These are phyloP conservation scores for Phortica okadai DNA, from an alignment of 2,888 invertebrate genomes.

Conservation along the genomic window DNA sequence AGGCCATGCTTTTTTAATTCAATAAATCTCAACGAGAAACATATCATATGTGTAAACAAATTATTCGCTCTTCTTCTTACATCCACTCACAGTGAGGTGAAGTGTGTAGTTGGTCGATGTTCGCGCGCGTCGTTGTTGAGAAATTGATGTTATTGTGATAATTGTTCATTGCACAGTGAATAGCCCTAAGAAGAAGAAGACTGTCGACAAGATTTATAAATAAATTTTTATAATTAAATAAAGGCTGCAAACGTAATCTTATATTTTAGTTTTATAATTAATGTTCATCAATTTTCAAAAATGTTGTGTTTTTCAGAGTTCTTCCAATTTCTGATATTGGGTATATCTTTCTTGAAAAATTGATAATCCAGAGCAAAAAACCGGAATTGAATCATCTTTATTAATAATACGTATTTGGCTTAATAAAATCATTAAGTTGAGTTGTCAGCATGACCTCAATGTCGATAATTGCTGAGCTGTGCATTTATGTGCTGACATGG, in stretches of 20 bases:
- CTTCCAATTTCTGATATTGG: too few relatives aligned
- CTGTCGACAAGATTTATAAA: neutral
- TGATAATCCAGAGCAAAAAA: too few relatives aligned
- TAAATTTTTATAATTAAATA: too few relatives aligned
- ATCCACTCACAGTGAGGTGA: too few relatives aligned
- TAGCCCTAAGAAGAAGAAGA: neutral
- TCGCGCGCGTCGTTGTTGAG: too few relatives aligned
- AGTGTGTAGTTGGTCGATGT: too few relatives aligned
- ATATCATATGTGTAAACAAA: neutral
- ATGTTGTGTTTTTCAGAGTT: too few relatives aligned
- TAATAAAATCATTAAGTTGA: neutral
- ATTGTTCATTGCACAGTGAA: neutral
- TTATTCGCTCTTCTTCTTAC: neutral
- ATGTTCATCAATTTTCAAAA: too few relatives aligned
- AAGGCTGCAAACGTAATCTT: too few relatives aligned
- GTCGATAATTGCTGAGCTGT: constrained; percentile 66
- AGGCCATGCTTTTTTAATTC: constrained; percentile 80
- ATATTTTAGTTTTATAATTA: too few relatives aligned
- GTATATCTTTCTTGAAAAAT: too few relatives aligned
- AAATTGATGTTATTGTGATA: too few relatives aligned
- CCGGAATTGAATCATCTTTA: neutral
- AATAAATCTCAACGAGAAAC: neutral
- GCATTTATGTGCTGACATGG: constrained; percentile 89
- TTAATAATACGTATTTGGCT: neutral
- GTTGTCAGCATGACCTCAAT: constrained; percentile 34